A percentile compares a stretch with the other conserved stretches of the same genome.
Evolutionary conservation across 2,888 invertebrate genomes (phyloP).

Genomic region (Caenorhabditis becei): DNA sequence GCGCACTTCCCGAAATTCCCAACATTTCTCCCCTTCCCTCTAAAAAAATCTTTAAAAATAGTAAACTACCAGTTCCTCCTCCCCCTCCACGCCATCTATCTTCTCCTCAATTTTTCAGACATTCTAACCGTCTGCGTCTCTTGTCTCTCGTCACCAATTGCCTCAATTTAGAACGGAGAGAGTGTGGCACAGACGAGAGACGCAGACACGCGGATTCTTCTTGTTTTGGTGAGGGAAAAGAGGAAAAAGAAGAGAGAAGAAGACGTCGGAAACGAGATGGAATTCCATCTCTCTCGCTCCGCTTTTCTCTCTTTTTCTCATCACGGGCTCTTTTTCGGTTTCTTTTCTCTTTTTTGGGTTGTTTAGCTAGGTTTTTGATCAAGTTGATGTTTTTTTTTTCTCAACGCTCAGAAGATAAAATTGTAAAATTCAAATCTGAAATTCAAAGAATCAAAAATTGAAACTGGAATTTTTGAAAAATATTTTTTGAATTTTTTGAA

Average conservation of each 20-base stretch:
- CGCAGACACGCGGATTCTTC: neutral
- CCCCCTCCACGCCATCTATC: neutral
- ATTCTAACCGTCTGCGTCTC: neutral
- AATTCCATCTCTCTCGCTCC: neutral
- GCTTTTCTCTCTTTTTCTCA: slow-evolving; percentile 5
- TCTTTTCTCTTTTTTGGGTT: no score
- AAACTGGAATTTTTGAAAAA: no score
- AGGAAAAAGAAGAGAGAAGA: neutral
- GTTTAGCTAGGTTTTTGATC: no score
- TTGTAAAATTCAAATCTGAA: no score
- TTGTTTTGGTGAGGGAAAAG: neutral
- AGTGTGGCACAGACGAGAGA: neutral
- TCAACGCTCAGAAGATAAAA: no score
- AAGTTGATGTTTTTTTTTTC: no score
- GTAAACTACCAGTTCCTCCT: no score
- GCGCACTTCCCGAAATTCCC: no score
- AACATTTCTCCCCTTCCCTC: no score
- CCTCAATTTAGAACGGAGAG: neutral
- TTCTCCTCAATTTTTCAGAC: neutral
- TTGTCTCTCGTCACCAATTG: neutral
- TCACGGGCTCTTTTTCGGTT: neutral
- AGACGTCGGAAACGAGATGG: neutral
- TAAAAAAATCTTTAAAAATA: no score
- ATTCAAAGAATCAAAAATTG: no score
- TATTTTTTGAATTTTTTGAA: no score